These are phyloP conservation scores for Pycnonotus jocosus DNA, from an alignment of 2,113 vertebrate genomes.

Conservation along the genomic window DNA sequence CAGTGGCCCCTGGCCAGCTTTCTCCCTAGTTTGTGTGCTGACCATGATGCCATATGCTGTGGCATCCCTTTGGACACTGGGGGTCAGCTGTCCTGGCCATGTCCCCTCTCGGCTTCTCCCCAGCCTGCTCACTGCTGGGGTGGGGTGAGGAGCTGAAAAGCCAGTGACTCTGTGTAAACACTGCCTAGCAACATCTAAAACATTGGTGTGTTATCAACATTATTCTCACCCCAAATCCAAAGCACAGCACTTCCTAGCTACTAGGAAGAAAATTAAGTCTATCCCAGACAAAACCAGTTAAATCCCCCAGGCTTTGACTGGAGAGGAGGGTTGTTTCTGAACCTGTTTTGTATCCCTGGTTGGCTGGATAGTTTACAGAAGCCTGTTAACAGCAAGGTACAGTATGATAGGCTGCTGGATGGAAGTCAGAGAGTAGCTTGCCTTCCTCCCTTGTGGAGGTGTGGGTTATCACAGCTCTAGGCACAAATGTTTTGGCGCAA, in stretches of 20 bases:
- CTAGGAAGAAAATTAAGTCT: neutral
- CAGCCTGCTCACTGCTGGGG: neutral
- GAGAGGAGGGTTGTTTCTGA: neutral
- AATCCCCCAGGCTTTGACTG: neutral
- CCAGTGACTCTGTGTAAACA: neutral
- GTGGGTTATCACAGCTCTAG: neutral
- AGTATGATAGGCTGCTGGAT: neutral
- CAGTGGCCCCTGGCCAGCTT: neutral
- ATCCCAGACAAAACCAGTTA: neutral
- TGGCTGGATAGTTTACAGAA: neutral
- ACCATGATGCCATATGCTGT: neutral
- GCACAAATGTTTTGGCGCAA: slow-evolving; percentile 1
- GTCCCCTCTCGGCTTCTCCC: neutral
- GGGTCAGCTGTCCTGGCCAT: neutral
- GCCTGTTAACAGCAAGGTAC: neutral
- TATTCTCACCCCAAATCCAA: neutral
- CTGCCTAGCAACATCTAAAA: neutral
- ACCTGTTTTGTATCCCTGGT: neutral
- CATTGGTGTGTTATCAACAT: neutral
- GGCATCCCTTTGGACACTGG: neutral
- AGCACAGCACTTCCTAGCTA: neutral
- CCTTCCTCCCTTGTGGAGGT: neutral
- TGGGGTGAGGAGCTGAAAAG: neutral
- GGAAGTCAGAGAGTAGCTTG: neutral
- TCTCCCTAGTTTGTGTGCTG: neutral